Percentiles rank a stretch among this genome's conserved stretches.
These are phyloP conservation scores for Pammene fasciana DNA, from an alignment of 2,888 invertebrate genomes.

Conservation along the genomic window DNA sequence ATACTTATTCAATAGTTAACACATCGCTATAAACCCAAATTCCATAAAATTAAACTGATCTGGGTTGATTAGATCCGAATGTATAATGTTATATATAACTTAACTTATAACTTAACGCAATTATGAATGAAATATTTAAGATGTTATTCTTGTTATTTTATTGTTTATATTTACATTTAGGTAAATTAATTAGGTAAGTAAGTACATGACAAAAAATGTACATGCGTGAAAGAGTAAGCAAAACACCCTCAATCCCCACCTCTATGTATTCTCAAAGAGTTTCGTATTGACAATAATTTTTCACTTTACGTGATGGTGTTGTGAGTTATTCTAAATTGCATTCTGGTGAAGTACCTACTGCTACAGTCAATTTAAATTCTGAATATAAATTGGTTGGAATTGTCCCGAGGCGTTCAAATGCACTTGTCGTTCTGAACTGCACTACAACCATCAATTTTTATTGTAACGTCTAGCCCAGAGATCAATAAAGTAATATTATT, in stretches of 20 bases:
- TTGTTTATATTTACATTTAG: constrained; percentile 26
- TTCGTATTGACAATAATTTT: no score
- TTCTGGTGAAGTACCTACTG: constrained; percentile 53
- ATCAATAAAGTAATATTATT: constrained; percentile 22
- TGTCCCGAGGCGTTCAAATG: constrained; percentile 52
- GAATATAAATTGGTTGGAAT: constrained; percentile 64
- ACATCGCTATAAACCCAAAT: constrained; percentile 15
- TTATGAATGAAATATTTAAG: not conserved
- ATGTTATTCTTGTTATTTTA: not conserved
- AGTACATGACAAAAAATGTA: not conserved
- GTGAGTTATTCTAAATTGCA: constrained; percentile 51
- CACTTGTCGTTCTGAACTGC: constrained; percentile 50
- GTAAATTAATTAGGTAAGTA: no score
- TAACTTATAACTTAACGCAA: no score
- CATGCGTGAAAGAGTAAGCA: no score
- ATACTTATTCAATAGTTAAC: not conserved
- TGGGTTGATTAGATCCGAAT: no score
- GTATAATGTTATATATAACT: no score
- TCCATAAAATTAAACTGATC: not conserved
- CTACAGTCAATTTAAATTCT: constrained; percentile 52
- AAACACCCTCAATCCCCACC: no score
- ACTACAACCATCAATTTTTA: constrained; percentile 58
- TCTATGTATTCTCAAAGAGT: no score
- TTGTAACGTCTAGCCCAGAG: constrained; percentile 40
- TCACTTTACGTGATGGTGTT: not conserved